Conservation (phyloP, 2,888 invertebrate genomes). For the Chalcis sispes region DNA sequence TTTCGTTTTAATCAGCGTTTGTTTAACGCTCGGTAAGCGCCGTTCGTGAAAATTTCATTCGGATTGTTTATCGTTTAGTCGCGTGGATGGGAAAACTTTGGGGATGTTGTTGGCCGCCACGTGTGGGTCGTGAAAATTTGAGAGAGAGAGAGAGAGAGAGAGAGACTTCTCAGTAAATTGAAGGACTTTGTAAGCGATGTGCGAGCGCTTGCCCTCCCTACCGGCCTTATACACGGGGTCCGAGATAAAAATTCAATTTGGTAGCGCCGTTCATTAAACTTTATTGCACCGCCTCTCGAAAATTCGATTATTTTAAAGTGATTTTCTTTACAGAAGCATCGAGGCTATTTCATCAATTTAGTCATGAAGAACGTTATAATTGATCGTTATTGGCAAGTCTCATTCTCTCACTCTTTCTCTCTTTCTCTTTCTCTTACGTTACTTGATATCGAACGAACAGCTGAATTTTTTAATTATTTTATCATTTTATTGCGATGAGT, state of each 20-base stretch:
- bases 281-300: background rate
- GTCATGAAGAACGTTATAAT: conserved; percentile 40
- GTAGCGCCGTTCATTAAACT: conserved; percentile 29
- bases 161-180: background rate
- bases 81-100: background rate
- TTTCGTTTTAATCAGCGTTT: conserved; percentile 17
- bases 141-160: no score
- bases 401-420: no score
- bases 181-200: conserved; percentile 23
- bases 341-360: conserved; percentile 32
- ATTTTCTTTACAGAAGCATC: conserved; percentile 10
- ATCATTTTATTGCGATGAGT: conserved; percentile 17
- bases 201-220: background rate
- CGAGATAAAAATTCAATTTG: conserved; percentile 34
- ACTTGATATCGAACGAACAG: background rate
- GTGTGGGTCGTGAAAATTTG: background rate
- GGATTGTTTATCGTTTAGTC: conserved; percentile 21
- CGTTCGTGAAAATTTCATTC: conserved; percentile 11
- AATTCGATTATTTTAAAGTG: conserved; percentile 42
- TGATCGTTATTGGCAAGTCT: conserved; percentile 34
- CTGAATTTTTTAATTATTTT: conserved; percentile 24
- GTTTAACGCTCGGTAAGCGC: background rate
- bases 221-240: background rate
- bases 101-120: no score
- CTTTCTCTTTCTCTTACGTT: no score